Base-by-base conservation (phyloP, 2,113 vertebrate species). In the Axis porcinus region DNA sequence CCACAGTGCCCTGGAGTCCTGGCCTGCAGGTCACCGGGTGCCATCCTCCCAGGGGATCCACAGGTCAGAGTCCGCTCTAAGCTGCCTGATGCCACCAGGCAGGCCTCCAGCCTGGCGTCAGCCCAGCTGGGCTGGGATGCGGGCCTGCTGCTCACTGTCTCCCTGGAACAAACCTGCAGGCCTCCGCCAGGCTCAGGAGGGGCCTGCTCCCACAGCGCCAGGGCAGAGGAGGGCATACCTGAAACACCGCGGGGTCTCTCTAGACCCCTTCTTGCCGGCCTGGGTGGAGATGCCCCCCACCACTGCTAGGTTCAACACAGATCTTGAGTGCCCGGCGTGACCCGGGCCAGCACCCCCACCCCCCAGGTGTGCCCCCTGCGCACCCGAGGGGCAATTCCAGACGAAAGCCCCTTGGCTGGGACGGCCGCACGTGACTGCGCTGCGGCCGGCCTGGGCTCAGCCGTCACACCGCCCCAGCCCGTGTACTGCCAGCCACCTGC, bases 121-220 rank as follows among this genome's bases (percentile, higher is more conserved):
- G 89, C 60, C 74, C 13, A 3, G 96, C 90, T 97, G 97, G 97
- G 76, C 97, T 86, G 92, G 95, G 96, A 87, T 98, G 54, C 64
- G 83, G 94, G 91, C 3, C 90, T 30, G 50, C 90, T 97, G 97
- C 98, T 99, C 99, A 99, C 94, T 98, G 96, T 99, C 99, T 99
- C 99, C 99, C 99, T 92, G 91, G 96, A 98, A 93, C 81, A 97
- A 98, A 98, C 81, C 67, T 12, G 60, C 52, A 91, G 97, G 96
- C 96, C 92, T 97, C 95, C 87, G 1, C 36, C 55, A 16, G 79
- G 76, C 83, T 64, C 33, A 7, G 28, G 15, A 95, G 33, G 60
- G 23, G 79, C 47, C 19, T 4, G 82, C 10, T 40, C 45, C 9
- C 21, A 3, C 36, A 14, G 14, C 11, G 1, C 5, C 0, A 1